Evolutionary conservation across 37 sponge, comb jelly and placozoan species (phyloP), one percentile per base, ranked within the genome.

Genomic region (Oopsacas minuta): DNA sequence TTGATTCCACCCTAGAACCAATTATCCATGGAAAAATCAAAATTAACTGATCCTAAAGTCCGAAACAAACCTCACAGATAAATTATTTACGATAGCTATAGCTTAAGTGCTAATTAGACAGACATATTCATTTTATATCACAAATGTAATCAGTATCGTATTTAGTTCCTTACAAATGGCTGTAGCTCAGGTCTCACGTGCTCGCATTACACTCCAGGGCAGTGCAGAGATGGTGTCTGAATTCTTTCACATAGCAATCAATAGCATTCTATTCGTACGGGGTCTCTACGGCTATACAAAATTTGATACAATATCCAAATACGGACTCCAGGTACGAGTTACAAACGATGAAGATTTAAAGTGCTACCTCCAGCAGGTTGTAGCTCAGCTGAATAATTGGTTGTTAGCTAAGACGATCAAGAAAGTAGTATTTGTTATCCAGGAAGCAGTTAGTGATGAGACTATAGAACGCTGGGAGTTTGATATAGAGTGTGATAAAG

Each of bases 231-330:
- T 61, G 30, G 75, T 61, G 30, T 3, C 75, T 3, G 75, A 61
- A 12, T 61, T 61, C 75, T 61, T 61, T 34, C 75, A 61, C 75
- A 61, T 61, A 61, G 75, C 75, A n/a, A 61, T 61, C 75, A 61
- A 61, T 34, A 61, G 75, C 75, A 61, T 61, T 32, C 20, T 61
- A n/a, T 61, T 25, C 30, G 75, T 61, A 12, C 75, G 75, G 75
- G 75, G 75, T 32, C 75, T 61, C 17, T 61, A 61, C 75, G 28
- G 75, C 1, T 12, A 25, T 34, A 3, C 22, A 25, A 61, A 10
- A 12, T 61, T 61, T 34, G 75, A 61, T 61, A n/a, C 30, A 5
- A 61, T 61, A 3, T 20, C 75, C 7, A 61, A 61, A 12, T 61
- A 61, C 30, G 75, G 22, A 25, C 30, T 61, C 7, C 7, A 61